Conservation (phyloP, 2,888 invertebrate species). For the Hydroisotoma schaefferi region DNA sequence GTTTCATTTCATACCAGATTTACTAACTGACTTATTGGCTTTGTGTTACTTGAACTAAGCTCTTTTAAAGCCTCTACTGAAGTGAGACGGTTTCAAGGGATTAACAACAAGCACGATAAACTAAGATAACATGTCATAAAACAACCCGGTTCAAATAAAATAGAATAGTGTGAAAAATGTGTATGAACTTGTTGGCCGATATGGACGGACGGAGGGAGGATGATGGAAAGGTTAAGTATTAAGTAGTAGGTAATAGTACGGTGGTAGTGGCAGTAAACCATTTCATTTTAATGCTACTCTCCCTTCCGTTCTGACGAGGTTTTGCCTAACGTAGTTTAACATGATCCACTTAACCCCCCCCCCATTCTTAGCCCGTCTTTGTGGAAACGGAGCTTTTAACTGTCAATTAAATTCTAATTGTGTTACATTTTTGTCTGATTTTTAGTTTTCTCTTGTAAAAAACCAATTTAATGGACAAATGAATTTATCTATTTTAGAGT, state of each 20-base stretch:
- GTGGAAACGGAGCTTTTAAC: too few species aligned
- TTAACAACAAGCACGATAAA: constrained; percentile 9
- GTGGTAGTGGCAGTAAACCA: background rate
- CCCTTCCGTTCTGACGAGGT: background rate
- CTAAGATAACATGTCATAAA: constrained; percentile 16
- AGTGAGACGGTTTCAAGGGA: constrained; percentile 12
- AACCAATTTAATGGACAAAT: too few species aligned
- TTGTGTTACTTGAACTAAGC: constrained; percentile 2
- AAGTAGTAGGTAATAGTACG: too few species aligned
- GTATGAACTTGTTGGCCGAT: background rate
- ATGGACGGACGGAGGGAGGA: too few species aligned
- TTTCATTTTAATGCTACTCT: background rate
- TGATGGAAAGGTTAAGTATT: too few species aligned
- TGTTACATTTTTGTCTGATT: too few species aligned
- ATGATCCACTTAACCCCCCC: too few species aligned
- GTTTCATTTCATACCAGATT: background rate
- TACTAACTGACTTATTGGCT: constrained; percentile 11
- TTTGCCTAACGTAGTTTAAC: too few species aligned
- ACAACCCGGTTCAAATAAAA: constrained; percentile 2
- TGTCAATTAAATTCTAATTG: too few species aligned
- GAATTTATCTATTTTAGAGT: too few species aligned
- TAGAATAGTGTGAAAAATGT: constrained; percentile 23
- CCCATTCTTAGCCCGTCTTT: too few species aligned
- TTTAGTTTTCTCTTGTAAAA: too few species aligned
- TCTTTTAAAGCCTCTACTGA: constrained; percentile 4